These are phyloP conservation scores for Sebastes minor DNA, from an alignment of 2,797 vertebrate genomes.

Conservation along the genomic window DNA sequence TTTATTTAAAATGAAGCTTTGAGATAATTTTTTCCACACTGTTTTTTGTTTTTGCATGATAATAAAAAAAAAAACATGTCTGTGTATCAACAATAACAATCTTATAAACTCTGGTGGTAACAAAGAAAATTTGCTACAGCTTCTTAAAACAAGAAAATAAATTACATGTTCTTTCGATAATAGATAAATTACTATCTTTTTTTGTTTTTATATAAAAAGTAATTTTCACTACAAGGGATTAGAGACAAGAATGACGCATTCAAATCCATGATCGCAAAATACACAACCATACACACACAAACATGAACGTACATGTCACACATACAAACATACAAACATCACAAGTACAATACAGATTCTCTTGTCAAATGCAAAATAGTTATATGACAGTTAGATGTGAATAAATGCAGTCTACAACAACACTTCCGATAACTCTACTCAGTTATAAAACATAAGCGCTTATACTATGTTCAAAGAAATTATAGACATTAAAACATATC, in stretches of 20 bases:
- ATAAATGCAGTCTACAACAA: slow-evolving; percentile 66
- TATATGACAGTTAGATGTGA: slow-evolving; percentile 64
- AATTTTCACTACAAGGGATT: slow-evolving; percentile 64
- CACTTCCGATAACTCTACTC: slow-evolving; percentile 49
- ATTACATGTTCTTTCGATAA: slow-evolving; percentile 82
- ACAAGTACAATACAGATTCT: slow-evolving; percentile 22
- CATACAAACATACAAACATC: slow-evolving; percentile 19
- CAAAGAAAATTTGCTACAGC: slow-evolving; percentile 68
- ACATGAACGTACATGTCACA: slow-evolving; percentile 3
- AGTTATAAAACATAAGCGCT: slow-evolving; percentile 59
- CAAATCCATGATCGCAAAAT: slow-evolving; percentile 29
- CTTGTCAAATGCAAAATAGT: slow-evolving; percentile 37
- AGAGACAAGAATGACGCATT: slow-evolving; percentile 66
- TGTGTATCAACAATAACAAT: slow-evolving; percentile 68
- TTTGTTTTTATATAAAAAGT: slow-evolving; percentile 75
- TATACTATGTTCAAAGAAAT: slow-evolving; percentile 61
- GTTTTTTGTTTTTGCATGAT: slow-evolving; percentile 56
- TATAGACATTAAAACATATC: slow-evolving; percentile 79
- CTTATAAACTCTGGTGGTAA: slow-evolving; percentile 74
- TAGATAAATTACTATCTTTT: slow-evolving; percentile 84
- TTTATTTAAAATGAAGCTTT: slow-evolving; percentile 77
- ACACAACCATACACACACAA: slow-evolving; percentile 14
- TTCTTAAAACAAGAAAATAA: slow-evolving; percentile 80
- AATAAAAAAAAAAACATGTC: slow-evolving; percentile 38
- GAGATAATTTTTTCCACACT: slow-evolving; percentile 58